phyloP scores from a whole-genome alignment of 2,113 vertebrate species.

The Sciurus niger region DNA sequence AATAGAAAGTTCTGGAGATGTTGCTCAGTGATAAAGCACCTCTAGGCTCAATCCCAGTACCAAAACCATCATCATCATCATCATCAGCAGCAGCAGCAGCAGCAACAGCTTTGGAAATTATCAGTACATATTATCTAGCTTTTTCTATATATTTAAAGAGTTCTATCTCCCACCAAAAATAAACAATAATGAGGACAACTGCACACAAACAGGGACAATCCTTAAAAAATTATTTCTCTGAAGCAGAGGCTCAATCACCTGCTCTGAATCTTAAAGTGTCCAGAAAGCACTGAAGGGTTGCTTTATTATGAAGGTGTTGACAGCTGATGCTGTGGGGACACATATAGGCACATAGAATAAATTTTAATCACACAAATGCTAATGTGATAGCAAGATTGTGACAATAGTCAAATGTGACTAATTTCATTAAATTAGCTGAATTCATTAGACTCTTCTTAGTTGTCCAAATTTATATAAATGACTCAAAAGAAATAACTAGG shows the following conservation, averaged over 20 bases:
- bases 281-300: conserved; percentile 39
- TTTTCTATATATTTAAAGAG: not conserved
- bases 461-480: conserved; percentile 16
- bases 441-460: conserved; percentile 34
- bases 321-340: not conserved
- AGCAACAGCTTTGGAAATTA: not conserved
- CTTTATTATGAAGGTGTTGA: conserved; percentile 26
- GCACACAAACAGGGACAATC: not conserved
- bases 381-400: conserved; percentile 8
- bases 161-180: conserved; percentile 8
- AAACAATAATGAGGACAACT: conserved; percentile 10
- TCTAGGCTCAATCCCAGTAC: no score
- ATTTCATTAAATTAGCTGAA: conserved; percentile 70
- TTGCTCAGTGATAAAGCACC: no score
- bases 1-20: no score
- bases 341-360: conserved; percentile 55
- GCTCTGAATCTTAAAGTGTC: conserved; percentile 45
- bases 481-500: not conserved
- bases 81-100: no score
- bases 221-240: not conserved
- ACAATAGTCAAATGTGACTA: conserved; percentile 69
- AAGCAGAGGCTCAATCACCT: not conserved
- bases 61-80: no score
- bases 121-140: not conserved
- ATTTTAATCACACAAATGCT: conserved; percentile 60